Evolutionary conservation across 2,797 vertebrate species (phyloP).

Genomic region (Muscicapa comitata): DNA sequence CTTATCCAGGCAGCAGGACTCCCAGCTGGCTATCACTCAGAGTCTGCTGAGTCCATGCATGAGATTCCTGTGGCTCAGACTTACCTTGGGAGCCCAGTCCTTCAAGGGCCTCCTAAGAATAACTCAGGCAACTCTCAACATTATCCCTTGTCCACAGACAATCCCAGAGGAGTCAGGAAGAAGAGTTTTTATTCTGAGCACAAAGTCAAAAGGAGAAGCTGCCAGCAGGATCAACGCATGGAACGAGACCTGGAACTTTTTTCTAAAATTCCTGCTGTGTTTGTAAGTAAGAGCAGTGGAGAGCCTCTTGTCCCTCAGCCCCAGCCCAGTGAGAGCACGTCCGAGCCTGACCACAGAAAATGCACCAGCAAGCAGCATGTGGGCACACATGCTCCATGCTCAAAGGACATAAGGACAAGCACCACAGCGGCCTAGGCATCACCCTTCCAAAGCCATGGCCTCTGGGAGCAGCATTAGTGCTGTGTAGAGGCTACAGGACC

Average conservation of each 20-base stretch:
- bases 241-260: slow-evolving; percentile 77
- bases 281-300: slow-evolving; percentile 82
- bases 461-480: background rate
- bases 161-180: slow-evolving; percentile 14
- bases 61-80: slow-evolving; percentile 89
- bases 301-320: slow-evolving; percentile 46
- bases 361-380: slow-evolving; percentile 59
- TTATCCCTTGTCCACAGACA: background rate
- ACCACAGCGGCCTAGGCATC: slow-evolving; percentile 40
- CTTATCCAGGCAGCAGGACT: slow-evolving; percentile 75
- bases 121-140: background rate
- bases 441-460: background rate
- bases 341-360: slow-evolving; percentile 67
- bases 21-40: slow-evolving; percentile 84
- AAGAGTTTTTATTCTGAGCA: slow-evolving; percentile 57
- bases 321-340: background rate
- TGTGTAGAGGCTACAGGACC: background rate
- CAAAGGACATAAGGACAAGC: slow-evolving; percentile 20
- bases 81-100: slow-evolving; percentile 79
- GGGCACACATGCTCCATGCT: background rate
- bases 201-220: slow-evolving; percentile 72
- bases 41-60: slow-evolving; percentile 88
- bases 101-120: background rate
- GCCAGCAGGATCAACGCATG: background rate
- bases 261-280: slow-evolving; percentile 74